phyloP scores from a whole-genome alignment of 2,113 vertebrate genomes.

The Salminus brasiliensis region DNA sequence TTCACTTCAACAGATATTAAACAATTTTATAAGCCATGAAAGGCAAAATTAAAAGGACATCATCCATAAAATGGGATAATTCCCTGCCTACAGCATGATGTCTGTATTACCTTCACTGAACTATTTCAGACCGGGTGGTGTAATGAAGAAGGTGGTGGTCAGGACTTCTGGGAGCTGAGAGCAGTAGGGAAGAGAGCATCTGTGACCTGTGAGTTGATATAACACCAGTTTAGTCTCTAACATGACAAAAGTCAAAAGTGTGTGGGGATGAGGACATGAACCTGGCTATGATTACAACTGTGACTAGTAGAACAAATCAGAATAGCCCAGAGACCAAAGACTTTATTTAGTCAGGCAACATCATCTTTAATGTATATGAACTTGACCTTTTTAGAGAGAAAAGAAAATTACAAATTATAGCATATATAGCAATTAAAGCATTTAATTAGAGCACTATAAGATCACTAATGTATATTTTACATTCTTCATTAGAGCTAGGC shows the following conservation, averaged over 20 bases:
- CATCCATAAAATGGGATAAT: constrained; percentile 92
- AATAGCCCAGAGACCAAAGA: neutral
- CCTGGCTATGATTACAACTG: neutral
- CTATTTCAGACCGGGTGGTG: constrained; percentile 76
- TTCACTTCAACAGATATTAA: constrained; percentile 98
- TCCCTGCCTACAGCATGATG: constrained; percentile 86
- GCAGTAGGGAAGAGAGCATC: neutral
- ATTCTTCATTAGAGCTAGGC: too few species aligned
- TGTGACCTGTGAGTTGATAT: constrained; percentile 20
- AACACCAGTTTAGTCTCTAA: neutral
- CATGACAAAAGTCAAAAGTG: constrained; percentile 15
- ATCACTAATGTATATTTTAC: too few species aligned
- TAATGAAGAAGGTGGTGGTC: constrained; percentile 19
- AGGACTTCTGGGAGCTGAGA: neutral
- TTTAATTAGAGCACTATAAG: too few species aligned
- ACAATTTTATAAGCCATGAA: constrained; percentile 94
- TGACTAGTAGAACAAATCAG: neutral
- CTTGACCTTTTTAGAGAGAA: neutral
- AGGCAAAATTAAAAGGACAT: constrained; percentile 91
- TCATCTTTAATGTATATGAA: neutral
- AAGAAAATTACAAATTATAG: too few species aligned
- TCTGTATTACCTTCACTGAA: constrained; percentile 84
- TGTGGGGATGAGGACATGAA: too few species aligned
- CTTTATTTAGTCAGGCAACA: neutral
- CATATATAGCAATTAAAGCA: too few species aligned